These are phyloP conservation scores for Plemyria rubiginata DNA, from an alignment of 2,888 invertebrate genomes.

Conservation along the genomic window DNA sequence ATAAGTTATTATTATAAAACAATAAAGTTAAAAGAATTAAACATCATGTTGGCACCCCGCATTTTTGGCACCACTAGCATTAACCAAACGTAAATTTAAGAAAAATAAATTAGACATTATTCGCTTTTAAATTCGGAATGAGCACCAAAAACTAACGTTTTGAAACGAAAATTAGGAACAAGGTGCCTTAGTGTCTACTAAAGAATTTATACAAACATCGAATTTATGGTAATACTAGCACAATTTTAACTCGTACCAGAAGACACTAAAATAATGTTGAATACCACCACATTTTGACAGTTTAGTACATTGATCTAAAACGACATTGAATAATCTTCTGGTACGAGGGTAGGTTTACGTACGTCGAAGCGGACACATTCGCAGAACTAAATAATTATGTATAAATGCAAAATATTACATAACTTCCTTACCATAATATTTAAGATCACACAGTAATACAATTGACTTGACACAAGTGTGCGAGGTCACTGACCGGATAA, in stretches of 20 bases:
- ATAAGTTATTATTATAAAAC: conserved; percentile 30
- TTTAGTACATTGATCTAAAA: not conserved
- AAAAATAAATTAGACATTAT: conserved; percentile 43
- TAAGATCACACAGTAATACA: conserved; percentile 24
- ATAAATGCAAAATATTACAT: conserved; percentile 60
- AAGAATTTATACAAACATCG: conserved; percentile 42
- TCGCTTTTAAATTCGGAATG: conserved; percentile 52
- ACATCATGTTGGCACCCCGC: conserved; percentile 71
- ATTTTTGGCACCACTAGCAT: conserved; percentile 77
- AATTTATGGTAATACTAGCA: conserved; percentile 58
- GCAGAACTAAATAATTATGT: conserved; percentile 47
- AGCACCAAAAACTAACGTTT: conserved; percentile 61
- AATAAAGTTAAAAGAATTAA: conserved; percentile 38
- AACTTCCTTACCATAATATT: conserved; percentile 24
- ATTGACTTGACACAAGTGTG: conserved; percentile 31
- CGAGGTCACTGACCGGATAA: conserved; percentile 19
- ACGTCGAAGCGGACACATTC: conserved; percentile 48
- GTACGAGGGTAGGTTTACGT: conserved; percentile 46
- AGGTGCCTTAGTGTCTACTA: conserved; percentile 47
- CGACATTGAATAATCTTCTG: not conserved
- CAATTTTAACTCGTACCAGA: conserved; percentile 48
- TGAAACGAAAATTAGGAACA: conserved; percentile 64
- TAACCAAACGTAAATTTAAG: conserved; percentile 51
- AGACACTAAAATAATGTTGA: not conserved
- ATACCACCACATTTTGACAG: not conserved